A percentile compares a stretch with the other conserved stretches of the same genome.
phyloP scores from a whole-genome alignment of 2,888 invertebrate species.

The Melitaea athalia region DNA sequence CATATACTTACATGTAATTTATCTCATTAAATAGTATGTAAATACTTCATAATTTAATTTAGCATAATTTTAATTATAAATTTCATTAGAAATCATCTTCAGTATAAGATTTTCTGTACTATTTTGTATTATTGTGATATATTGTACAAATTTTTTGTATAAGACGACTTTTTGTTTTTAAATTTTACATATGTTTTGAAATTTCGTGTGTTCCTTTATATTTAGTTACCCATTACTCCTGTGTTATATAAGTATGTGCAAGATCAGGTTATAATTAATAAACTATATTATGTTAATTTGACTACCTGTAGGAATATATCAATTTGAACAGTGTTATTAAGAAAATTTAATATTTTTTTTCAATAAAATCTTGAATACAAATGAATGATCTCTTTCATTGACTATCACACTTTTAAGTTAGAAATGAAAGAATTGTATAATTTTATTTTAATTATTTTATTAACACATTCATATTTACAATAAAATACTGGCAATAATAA shows the following conservation, averaged over 20 bases:
- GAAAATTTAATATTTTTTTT: constrained; percentile 72
- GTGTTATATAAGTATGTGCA: constrained; percentile 67
- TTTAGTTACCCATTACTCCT: constrained; percentile 52
- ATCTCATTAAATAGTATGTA: constrained; percentile 25
- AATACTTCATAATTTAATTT: constrained; percentile 26
- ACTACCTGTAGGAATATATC: constrained; percentile 63
- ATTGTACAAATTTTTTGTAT: constrained; percentile 75
- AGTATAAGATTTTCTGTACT: constrained; percentile 43
- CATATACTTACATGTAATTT: constrained; percentile 62
- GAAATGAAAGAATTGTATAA: constrained; percentile 54
- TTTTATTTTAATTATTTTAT: constrained; percentile 70
- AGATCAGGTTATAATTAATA: constrained; percentile 67
- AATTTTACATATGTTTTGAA: constrained; percentile 37
- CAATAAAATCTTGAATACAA: constrained; percentile 66
- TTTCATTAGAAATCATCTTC: constrained; percentile 35
- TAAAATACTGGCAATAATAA: constrained; percentile 80
- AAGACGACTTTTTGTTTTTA: constrained; percentile 56
- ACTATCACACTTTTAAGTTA: neutral
- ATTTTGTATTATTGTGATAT: constrained; percentile 73
- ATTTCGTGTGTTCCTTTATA: constrained; percentile 36
- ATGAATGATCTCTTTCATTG: constrained; percentile 12
- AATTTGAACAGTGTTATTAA: constrained; percentile 67
- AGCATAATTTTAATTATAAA: constrained; percentile 44
- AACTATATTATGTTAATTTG: constrained; percentile 62
- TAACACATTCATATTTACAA: constrained; percentile 80